Evolutionary conservation across 2,113 vertebrate species (phyloP).

Genomic region (Semicossyphus pulcher): DNA sequence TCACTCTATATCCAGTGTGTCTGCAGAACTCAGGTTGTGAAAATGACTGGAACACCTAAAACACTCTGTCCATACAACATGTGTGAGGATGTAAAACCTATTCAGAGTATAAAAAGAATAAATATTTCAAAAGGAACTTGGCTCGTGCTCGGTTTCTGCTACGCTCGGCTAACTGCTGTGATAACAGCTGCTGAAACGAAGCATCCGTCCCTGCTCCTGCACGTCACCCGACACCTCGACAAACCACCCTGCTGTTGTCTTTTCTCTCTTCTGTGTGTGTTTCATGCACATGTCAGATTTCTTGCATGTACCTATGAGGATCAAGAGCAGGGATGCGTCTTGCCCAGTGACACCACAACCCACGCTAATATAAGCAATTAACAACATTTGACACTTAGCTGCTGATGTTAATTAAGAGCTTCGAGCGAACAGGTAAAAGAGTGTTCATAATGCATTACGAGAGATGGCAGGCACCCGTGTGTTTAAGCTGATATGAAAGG

Average conservation of each 20-base stretch:
- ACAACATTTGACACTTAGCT: background rate
- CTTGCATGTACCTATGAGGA: background rate
- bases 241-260: conserved; percentile 8
- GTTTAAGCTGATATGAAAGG: background rate
- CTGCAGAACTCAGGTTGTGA: too few relatives aligned
- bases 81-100: background rate
- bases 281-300: background rate
- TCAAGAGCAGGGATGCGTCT: background rate
- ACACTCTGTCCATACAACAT: background rate
- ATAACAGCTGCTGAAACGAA: conserved; percentile 59
- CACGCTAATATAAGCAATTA: background rate
- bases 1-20: too few relatives aligned
- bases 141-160: background rate
- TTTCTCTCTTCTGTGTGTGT: background rate
- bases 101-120: background rate
- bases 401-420: conserved; percentile 3
- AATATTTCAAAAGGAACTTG: conserved; percentile 12
- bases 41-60: too few relatives aligned
- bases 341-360: rapidly evolving
- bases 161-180: conserved; percentile 6
- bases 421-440: background rate
- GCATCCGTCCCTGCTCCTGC: conserved; percentile 19
- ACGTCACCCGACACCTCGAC: conserved; percentile 54
- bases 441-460: background rate
- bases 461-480: background rate